Conservation (phyloP, 2,888 invertebrate species). For the Esperia sulphurella region DNA sequence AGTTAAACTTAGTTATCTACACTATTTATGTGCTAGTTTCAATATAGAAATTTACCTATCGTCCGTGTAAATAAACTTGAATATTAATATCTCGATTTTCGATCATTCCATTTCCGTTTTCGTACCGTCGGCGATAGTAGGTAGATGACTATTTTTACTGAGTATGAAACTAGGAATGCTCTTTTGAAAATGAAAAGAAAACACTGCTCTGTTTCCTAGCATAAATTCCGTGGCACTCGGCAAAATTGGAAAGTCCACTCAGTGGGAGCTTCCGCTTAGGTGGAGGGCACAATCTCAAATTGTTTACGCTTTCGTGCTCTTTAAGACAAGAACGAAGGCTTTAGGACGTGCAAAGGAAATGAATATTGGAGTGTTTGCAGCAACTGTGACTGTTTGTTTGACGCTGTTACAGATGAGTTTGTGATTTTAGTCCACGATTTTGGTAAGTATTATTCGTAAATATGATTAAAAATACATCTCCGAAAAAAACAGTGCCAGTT, state of each 20-base stretch:
- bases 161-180: conserved; percentile 41
- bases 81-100: not conserved
- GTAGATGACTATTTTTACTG: conserved; percentile 21
- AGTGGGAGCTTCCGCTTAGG: conserved; percentile 54
- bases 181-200: conserved; percentile 69
- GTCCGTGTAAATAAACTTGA: not conserved
- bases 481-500: no score
- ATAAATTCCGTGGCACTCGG: conserved; percentile 65
- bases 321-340: conserved; percentile 46
- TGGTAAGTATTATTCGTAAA: not conserved
- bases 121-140: not conserved
- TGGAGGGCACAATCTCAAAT: conserved; percentile 58
- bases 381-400: conserved; percentile 9
- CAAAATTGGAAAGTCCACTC: conserved; percentile 72
- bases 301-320: conserved; percentile 57
- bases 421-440: not conserved
- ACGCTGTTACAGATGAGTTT: not conserved
- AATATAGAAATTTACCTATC: not conserved
- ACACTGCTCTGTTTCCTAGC: conserved; percentile 50
- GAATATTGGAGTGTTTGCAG: conserved; percentile 24
- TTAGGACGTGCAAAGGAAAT: conserved; percentile 23
- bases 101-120: not conserved
- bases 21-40: not conserved
- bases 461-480: no score
- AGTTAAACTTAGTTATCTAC: not conserved